Evolutionary conservation across 2,888 invertebrate species (phyloP).

Genomic region (Rhamnusium bicolor): DNA sequence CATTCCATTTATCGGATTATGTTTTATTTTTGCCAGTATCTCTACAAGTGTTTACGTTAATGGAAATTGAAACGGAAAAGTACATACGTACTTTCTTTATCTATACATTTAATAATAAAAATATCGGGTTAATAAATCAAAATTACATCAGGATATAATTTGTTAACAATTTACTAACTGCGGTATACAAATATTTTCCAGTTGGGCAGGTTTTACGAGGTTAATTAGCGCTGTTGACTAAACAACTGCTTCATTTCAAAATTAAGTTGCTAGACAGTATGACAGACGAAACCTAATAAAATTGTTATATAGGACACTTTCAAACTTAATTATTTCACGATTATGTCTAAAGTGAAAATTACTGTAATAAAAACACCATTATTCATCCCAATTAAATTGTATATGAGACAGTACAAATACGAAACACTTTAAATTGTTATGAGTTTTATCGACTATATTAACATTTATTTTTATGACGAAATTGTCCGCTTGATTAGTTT

Average conservation of each 20-base stretch:
- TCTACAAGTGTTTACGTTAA: background rate
- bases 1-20: background rate
- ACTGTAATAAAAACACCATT: background rate
- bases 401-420: background rate
- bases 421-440: background rate
- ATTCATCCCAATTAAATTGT: conserved; percentile 15
- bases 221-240: background rate
- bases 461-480: background rate
- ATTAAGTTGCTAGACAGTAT: conserved; percentile 14
- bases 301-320: conserved; percentile 14
- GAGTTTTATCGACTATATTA: background rate
- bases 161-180: background rate
- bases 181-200: conserved; percentile 14
- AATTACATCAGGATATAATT: background rate
- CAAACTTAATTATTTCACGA: conserved; percentile 23
- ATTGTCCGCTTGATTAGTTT: background rate
- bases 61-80: background rate
- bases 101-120: background rate
- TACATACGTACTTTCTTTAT: background rate
- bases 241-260: conserved; percentile 18
- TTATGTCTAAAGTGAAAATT: conserved; percentile 10
- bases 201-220: conserved; percentile 6
- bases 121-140: background rate
- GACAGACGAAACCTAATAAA: conserved; percentile 19
- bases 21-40: background rate